Conservation (phyloP, 2,797 vertebrate species). For the Vipera latastei region DNA sequence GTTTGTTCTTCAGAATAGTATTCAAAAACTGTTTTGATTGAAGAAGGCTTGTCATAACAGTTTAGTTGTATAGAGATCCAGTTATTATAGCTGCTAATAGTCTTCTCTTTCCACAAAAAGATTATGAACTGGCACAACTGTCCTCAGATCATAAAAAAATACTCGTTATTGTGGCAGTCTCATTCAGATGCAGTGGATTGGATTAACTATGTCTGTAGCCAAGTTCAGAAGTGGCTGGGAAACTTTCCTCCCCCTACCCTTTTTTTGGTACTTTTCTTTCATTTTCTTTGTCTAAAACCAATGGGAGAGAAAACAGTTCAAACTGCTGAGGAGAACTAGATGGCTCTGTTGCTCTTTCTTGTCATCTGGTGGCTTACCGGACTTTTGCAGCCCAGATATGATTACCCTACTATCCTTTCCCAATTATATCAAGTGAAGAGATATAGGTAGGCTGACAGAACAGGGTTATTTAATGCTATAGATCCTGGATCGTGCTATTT, state of each 20-base stretch:
- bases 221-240: neutral
- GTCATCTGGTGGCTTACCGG: neutral
- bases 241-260: neutral
- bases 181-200: neutral
- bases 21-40: neutral
- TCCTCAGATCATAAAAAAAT: neutral
- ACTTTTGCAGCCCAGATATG: neutral
- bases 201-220: neutral
- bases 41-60: conserved; percentile 25
- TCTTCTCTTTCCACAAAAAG: neutral
- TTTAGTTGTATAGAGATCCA: conserved; percentile 29
- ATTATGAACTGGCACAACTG: neutral
- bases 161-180: neutral
- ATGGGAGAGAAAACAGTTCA: neutral
- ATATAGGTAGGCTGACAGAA: neutral
- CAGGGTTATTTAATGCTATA: neutral
- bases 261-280: neutral
- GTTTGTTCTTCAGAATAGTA: conserved; percentile 33
- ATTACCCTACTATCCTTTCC: neutral
- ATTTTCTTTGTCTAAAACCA: neutral
- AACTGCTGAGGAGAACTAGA: neutral
- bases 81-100: neutral
- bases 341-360: neutral
- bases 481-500: neutral
- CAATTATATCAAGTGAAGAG: neutral